phyloP scores from a whole-genome alignment of 1,140 invertebrate genomes.

The Hylaeus volcanicus region DNA sequence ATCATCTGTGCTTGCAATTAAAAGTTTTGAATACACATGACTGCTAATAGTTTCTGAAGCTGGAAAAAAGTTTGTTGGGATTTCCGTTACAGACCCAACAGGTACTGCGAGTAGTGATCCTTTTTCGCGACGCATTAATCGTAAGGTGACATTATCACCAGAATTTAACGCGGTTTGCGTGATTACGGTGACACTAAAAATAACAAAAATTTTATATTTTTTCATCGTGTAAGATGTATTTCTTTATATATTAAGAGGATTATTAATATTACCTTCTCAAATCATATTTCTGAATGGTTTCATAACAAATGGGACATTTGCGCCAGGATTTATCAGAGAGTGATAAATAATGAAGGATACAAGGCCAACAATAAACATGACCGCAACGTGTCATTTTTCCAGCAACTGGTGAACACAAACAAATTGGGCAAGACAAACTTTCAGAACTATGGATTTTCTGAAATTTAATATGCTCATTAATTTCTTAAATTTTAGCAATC shows the following conservation, averaged over 20 bases:
- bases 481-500: background rate
- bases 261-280: slow-evolving; percentile 87
- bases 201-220: slow-evolving; percentile 15
- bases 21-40: slow-evolving; percentile 87
- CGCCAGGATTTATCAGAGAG: slow-evolving; percentile 89
- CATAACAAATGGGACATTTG: slow-evolving; percentile 94
- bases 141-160: slow-evolving; percentile 88
- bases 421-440: slow-evolving; percentile 93
- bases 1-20: slow-evolving; percentile 85
- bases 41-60: slow-evolving; percentile 79
- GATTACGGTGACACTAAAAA: slow-evolving; percentile 82
- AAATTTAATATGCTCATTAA: slow-evolving; percentile 53
- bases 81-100: slow-evolving; percentile 71
- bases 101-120: slow-evolving; percentile 89
- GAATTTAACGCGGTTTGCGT: slow-evolving; percentile 83
- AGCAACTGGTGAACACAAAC: slow-evolving; percentile 90
- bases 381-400: slow-evolving; percentile 97
- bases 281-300: slow-evolving; percentile 87
- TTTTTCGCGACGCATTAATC: slow-evolving; percentile 92
- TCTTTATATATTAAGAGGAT: background rate
- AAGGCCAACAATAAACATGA: slow-evolving; percentile 97
- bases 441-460: slow-evolving; percentile 84
- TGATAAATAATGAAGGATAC: slow-evolving; percentile 95
- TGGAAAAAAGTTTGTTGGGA: slow-evolving; percentile 74
- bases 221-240: background rate